Evolutionary conservation across 2,797 vertebrate species (phyloP), one percentile per base, ranked within the genome.

Genomic region (Zalophus californianus): DNA sequence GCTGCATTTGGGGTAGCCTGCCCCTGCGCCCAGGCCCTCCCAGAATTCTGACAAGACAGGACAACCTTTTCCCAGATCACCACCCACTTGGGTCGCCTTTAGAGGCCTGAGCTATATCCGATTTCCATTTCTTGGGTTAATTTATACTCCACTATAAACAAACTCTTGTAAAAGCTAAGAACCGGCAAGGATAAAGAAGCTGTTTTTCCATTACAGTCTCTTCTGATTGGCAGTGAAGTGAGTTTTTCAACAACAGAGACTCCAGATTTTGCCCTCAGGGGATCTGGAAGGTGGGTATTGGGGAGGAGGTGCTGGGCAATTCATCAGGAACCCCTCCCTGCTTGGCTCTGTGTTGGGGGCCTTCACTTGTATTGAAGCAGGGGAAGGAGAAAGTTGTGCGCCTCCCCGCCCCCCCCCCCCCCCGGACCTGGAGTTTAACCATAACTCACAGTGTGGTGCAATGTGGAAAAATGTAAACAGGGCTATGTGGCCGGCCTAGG

Each of bases 111-210:
- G 44, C 62, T 87, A 87, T 89, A 97, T 96, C 90, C 1, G 0
- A 94, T 96, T 97, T 98, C 96, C 97, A 73, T 93, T 96, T 96
- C 95, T 95, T 88, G 58, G 75, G 91, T 93, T 96, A 96, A 97
- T 97, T 97, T 97, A 90, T 96, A 93, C 93, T 87, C 56, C 41
- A 92, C 15, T 93, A 79, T 95, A 96, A 98, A 97, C 70, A 89
- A 89, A 87, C 75, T 86, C 91, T 97, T 88, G 66, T 90, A 95
- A 97, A 96, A 96, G 58, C 64, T 80, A 89, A 96, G 83, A 89
- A 93, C 86, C 68, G 68, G 75, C 83, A 94, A 97, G 84, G 91
- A 78, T 91, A 83, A 91, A 92, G 86, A 80, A 96, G 70, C 58
- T 62, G 2, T 66, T 95, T 96, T 94, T 78, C 70, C 68, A 87